These are phyloP conservation scores for Lepidotrigona ventralis DNA, from an alignment of 1,140 invertebrate species.

Conservation along the genomic window DNA sequence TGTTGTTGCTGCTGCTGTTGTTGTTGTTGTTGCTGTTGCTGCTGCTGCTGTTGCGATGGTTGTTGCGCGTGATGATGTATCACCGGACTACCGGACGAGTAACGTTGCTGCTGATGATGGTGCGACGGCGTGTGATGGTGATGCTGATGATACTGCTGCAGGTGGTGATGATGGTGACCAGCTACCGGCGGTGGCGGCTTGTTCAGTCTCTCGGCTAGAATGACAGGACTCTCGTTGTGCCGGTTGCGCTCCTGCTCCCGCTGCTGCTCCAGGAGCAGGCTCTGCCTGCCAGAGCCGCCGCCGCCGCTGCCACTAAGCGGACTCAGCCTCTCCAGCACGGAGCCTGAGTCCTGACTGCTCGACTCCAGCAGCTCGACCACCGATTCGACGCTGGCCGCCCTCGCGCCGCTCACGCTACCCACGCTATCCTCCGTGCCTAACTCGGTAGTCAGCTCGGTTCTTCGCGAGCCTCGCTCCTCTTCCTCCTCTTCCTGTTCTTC, in stretches of 20 bases:
- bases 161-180: slow-evolving; percentile 52
- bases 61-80: slow-evolving; percentile 63
- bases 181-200: slow-evolving; percentile 70
- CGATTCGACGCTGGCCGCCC: slow-evolving; percentile 57
- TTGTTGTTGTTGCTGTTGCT: slow-evolving; percentile 31
- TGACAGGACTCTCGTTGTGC: slow-evolving; percentile 78
- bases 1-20: slow-evolving; percentile 53
- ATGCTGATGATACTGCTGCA: slow-evolving; percentile 49
- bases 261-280: slow-evolving; percentile 73
- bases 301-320: slow-evolving; percentile 72
- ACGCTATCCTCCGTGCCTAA: slow-evolving; percentile 58
- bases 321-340: slow-evolving; percentile 79
- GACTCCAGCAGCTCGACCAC: slow-evolving; percentile 69
- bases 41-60: slow-evolving; percentile 1
- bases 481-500: neutral
- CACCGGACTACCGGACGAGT: slow-evolving; percentile 53
- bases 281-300: slow-evolving; percentile 66
- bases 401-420: slow-evolving; percentile 41
- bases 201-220: slow-evolving; percentile 77
- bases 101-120: slow-evolving; percentile 61
- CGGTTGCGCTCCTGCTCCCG: slow-evolving; percentile 77
- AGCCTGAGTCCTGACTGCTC: slow-evolving; percentile 73
- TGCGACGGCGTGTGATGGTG: slow-evolving; percentile 48
- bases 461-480: slow-evolving; percentile 27
- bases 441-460: slow-evolving; percentile 53